These are phyloP conservation scores for Yponomeuta malinellus DNA, from an alignment of 2,888 invertebrate genomes.

Conservation along the genomic window DNA sequence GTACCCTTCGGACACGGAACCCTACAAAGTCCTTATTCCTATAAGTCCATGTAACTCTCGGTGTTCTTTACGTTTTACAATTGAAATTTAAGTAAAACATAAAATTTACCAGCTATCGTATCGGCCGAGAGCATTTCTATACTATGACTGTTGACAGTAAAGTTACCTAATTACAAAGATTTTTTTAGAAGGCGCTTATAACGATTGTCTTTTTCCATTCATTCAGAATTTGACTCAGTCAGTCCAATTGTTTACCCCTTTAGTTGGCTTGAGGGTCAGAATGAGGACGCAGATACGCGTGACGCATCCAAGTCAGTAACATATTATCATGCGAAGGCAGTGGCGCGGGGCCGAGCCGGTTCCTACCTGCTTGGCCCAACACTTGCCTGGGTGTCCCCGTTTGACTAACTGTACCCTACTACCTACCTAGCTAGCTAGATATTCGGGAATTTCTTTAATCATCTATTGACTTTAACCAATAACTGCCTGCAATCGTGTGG, in stretches of 20 bases:
- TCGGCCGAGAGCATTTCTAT: too few species aligned
- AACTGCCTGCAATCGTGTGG: too few species aligned
- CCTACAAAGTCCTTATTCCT: too few species aligned
- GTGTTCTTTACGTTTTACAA: too few species aligned
- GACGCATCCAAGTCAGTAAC: background rate
- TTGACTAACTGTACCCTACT: conserved; percentile 11
- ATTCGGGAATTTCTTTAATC: background rate
- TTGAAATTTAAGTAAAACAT: too few species aligned
- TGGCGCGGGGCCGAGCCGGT: conserved; percentile 14
- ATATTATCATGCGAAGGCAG: background rate
- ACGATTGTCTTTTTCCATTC: too few species aligned
- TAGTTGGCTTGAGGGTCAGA: background rate
- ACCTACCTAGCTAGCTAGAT: background rate
- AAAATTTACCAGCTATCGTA: too few species aligned
- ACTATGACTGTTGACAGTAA: too few species aligned
- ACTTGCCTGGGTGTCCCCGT: conserved; percentile 8
- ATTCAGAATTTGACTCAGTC: background rate
- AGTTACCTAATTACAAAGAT: too few species aligned
- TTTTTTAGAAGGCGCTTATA: too few species aligned
- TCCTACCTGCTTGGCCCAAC: conserved; percentile 10
- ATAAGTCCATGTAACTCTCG: too few species aligned
- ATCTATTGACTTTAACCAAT: background rate
- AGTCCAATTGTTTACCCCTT: background rate
- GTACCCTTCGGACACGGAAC: too few species aligned
- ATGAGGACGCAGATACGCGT: background rate